Evolutionary conservation across 2,113 vertebrate species (phyloP), one percentile per base, ranked within the genome.

Genomic region (Atractosteus spatula): DNA sequence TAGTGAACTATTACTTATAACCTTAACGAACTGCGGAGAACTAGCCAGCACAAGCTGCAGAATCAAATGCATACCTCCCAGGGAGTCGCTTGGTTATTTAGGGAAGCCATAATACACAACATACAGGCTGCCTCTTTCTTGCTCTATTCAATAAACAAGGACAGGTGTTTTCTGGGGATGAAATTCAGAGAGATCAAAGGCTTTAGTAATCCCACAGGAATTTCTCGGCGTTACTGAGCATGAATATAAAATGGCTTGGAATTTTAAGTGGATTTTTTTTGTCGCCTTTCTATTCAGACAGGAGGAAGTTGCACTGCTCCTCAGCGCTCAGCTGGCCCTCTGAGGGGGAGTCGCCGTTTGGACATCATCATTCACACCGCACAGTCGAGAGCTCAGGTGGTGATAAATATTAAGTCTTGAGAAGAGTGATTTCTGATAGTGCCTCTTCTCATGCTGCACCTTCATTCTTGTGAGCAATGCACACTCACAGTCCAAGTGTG

Each of bases 201-300:
- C 47, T 70, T 7, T 71, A 71, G 79, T 83, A 78, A 81, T 79
- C 82, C 74, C 69, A 62, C 76, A 81, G 76, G 82, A 83, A 83
- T 83, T 74, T 83, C 68, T 47, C 69, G 78, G 75, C 77, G 82
- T 74, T 72, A 16, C 77, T 71, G 73, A 72, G 70, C 71, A 75
- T 70, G 76, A 79, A 79, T 71, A 74, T 69, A 65, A 72, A 69
- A 73, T 76, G 78, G 70, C 61, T 74, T 80, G 82, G 79, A 81
- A 83, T 81, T 76, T 80, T 75, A 81, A 83, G 82, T 78, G 80
- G 82, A 77, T 78, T 77, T 83, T 56, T 76, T 78, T 76, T 65
- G 74, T 69, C 66, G 70, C 43, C 56, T 41, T 11, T 45, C 66
- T 51, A 68, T 64, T 72, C 65, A 71, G 64, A 66, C 62, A 44